A percentile compares a stretch with the other conserved stretches of the same genome.
Conservation (phyloP, 2,113 vertebrate species). For the Tinamus guttatus region DNA sequence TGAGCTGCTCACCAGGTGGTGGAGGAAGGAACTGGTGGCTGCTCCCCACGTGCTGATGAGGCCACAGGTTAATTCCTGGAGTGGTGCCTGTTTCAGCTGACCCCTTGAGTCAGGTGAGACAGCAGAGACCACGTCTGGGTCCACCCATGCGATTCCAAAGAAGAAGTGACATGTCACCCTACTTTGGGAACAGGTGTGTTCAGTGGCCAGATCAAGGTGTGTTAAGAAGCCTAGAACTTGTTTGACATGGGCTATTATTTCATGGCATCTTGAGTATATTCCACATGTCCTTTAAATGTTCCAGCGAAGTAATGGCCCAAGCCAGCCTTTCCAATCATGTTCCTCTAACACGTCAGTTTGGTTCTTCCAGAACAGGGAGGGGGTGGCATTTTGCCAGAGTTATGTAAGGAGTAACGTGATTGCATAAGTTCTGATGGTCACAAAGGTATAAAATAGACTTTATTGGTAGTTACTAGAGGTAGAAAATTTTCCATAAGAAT, state of each 20-base stretch:
- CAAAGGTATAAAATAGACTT: constrained; percentile 49
- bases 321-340: constrained; percentile 36
- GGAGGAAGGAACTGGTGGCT: neutral
- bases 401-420: constrained; percentile 58
- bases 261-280: constrained; percentile 46
- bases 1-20: fast-evolving
- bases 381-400: constrained; percentile 40
- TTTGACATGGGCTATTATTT: constrained; percentile 57
- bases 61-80: neutral
- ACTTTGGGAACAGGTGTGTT: constrained; percentile 56
- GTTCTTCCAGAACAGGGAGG: constrained; percentile 63
- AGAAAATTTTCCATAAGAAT: constrained; percentile 11
- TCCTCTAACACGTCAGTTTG: constrained; percentile 33
- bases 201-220: constrained; percentile 43
- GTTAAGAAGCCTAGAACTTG: constrained; percentile 30
- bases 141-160: neutral
- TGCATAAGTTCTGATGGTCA: constrained; percentile 38
- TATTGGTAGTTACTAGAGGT: constrained; percentile 1
- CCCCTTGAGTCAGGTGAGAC: constrained; percentile 17
- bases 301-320: constrained; percentile 33
- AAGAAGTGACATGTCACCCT: constrained; percentile 30
- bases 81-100: constrained; percentile 7
- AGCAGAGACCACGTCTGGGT: constrained; percentile 1
- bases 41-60: neutral
- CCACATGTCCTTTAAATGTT: constrained; percentile 41